Base-by-base conservation (phyloP, 2,888 invertebrate species). In the Keiferia lycopersicella region DNA sequence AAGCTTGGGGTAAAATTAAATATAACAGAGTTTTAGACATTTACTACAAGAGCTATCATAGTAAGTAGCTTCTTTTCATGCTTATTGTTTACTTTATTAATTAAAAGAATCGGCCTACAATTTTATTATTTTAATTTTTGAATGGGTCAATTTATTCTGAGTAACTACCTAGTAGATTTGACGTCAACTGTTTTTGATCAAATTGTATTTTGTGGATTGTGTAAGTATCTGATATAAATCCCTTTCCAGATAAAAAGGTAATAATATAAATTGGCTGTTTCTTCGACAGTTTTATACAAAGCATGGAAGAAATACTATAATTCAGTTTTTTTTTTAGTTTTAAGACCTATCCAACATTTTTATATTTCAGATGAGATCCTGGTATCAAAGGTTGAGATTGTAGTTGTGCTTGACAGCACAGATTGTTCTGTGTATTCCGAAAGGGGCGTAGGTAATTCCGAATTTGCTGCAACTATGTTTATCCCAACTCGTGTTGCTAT, bases 1-100 rank as follows among this genome's bases (percentile, higher is more conserved):
- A 79, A 74, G 69, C 84, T 61, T 90, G 86, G 87, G 76, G 75
- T 1, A 70, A 69, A 41, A 71, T 82, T 1, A 70, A 69, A 64
- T 67, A 82, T 30, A 86, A 88, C 65, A 76, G 88, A 65, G 75
- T 91, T 57, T 75, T 89, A 39, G 88, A 90, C 68, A 83, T 91
- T 65, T 83, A 82, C 68, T 90, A 82, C 67, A 80, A 74, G 69
- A 79, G 82, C 67, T 53, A 65, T 20, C 68, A 76, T 34, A 69
- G 89, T 89, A 74, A 81, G 84, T 79, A 68, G 20, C 22, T 16
- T 16, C 1, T 16, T 8, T n/a, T 4, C n/a, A n/a, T n/a, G n/a
- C n/a, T n/a, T n/a, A n/a, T n/a, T n/a, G n/a, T n/a, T n/a, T n/a
- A n/a, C n/a, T n/a, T n/a, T n/a, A n/a, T n/a, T n/a, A n/a, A n/a